Conservation (phyloP, 1,140 invertebrate species). For the Rhagoletis zephyria region DNA sequence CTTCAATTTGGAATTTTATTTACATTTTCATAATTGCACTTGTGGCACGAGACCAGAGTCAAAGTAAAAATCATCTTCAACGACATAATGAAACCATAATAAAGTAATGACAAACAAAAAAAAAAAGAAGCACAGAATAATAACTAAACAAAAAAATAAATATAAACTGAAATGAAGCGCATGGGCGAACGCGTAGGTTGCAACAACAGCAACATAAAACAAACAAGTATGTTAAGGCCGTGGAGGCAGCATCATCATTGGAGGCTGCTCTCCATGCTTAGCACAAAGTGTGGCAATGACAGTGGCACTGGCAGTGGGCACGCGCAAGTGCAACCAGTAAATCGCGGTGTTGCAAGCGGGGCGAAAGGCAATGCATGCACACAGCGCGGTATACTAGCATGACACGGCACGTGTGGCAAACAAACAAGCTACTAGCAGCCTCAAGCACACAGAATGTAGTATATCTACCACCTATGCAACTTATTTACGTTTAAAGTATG, state of each 20-base stretch:
- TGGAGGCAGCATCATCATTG: constrained; percentile 15
- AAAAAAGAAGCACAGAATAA: neutral
- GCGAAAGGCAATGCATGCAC: neutral
- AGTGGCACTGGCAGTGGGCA: constrained; percentile 28
- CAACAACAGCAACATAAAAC: neutral
- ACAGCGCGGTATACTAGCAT: neutral
- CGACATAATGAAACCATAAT: constrained; percentile 45
- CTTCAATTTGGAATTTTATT: constrained; percentile 38
- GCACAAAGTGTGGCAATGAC: constrained; percentile 27
- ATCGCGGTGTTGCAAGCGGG: neutral
- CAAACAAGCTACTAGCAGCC: constrained; percentile 7
- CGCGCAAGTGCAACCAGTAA: constrained; percentile 20
- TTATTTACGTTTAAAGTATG: neutral
- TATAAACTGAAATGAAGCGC: neutral
- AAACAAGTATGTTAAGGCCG: neutral
- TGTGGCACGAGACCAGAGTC: constrained; percentile 35
- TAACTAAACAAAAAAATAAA: constrained; percentile 35
- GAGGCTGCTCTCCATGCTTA: neutral
- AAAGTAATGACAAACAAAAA: neutral
- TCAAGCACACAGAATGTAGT: neutral
- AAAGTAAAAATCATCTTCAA: constrained; percentile 28
- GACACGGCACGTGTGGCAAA: constrained; percentile 21
- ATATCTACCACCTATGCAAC: constrained; percentile 19
- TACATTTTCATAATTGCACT: constrained; percentile 52
- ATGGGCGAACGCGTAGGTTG: constrained; percentile 36